Conservation (phyloP, 23 tunicate species). For the Trididemnum clinides region DNA sequence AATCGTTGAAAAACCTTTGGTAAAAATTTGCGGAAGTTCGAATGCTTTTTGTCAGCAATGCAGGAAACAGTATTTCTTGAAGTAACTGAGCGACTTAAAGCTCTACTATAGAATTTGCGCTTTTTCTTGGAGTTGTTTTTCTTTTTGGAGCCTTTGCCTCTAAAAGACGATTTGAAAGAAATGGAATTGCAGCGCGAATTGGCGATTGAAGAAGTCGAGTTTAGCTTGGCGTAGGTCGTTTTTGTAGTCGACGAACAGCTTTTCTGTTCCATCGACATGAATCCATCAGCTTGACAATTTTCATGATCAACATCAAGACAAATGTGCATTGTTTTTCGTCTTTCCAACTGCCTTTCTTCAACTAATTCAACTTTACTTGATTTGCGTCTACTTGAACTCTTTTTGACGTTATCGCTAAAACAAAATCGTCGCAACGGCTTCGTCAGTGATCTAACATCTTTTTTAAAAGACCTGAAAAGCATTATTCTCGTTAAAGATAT, state of each 20-base stretch:
- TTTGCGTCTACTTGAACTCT: not conserved
- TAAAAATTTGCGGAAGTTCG: no score
- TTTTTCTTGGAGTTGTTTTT: not conserved
- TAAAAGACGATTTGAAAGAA: not conserved
- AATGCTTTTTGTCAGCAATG: no score
- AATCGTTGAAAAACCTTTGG: no score
- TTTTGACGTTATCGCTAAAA: conserved; percentile 29
- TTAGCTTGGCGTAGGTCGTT: not conserved
- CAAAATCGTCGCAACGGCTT: conserved; percentile 21
- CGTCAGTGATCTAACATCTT: conserved; percentile 31
- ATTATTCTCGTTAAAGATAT: not conserved
- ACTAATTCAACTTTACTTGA: conserved; percentile 3
- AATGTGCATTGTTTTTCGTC: conserved; percentile 60
- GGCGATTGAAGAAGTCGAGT: not conserved
- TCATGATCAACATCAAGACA: conserved; percentile 46
- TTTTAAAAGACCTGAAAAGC: conserved; percentile 37
- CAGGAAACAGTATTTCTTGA: no score
- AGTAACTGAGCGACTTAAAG: not conserved
- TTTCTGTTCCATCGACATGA: not conserved
- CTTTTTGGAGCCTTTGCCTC: not conserved
- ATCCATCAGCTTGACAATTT: conserved; percentile 1
- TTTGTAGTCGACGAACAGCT: not conserved
- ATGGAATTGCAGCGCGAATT: conserved; percentile 11
- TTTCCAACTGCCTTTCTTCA: conserved; percentile 48
- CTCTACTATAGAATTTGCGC: not conserved